Conservation (phyloP, 2,113 vertebrate species). For the Syrrhaptes paradoxus region DNA sequence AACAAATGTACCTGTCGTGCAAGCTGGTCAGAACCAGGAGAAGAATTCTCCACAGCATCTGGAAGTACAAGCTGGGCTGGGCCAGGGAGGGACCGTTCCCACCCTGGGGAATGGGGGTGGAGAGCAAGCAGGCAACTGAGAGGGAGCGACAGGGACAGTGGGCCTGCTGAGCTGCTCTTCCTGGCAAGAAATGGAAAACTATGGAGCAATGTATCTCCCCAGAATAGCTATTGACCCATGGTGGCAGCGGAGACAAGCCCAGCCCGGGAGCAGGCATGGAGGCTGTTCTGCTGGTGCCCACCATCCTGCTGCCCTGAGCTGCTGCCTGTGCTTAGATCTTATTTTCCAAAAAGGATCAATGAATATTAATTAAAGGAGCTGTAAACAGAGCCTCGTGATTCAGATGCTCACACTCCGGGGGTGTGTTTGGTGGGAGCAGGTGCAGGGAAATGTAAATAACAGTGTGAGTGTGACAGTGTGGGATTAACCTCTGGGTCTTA, state of each 20-base stretch:
- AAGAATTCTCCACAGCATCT: neutral
- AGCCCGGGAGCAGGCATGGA: neutral
- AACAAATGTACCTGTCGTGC: accelerated
- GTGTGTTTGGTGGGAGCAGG: neutral
- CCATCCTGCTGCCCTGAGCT: neutral
- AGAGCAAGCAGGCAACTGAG: neutral
- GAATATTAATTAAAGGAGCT: neutral
- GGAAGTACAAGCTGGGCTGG: neutral
- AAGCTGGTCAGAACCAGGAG: neutral
- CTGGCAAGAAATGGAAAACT: too few relatives aligned
- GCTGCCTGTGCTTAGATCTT: neutral
- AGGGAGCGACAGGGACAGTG: too few relatives aligned
- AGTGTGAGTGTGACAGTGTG: neutral
- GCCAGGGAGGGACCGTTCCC: neutral
- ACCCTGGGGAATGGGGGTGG: neutral
- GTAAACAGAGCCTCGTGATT: neutral
- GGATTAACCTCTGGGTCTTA: neutral
- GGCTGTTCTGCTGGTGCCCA: neutral
- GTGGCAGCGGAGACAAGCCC: neutral
- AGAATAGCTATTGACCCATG: neutral
- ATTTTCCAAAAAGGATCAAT: neutral
- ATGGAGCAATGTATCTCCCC: neutral
- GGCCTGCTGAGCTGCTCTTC: too few relatives aligned
- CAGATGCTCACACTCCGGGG: neutral
- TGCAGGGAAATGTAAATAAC: neutral